These are phyloP conservation scores for Leptodactylus fuscus DNA, from an alignment of 2,113 vertebrate species.

Conservation along the genomic window DNA sequence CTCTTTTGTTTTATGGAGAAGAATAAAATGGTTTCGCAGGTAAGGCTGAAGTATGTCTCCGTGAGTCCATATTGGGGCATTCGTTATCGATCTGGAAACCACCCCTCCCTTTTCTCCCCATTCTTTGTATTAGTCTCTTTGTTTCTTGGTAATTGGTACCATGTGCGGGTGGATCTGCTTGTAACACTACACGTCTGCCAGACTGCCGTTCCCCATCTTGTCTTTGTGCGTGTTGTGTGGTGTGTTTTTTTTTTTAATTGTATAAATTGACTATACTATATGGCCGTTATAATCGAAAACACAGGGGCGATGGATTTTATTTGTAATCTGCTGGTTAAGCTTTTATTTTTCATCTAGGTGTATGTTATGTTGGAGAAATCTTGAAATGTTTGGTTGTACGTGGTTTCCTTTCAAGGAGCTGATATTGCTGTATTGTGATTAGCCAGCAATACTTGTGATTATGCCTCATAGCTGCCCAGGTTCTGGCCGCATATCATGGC, in stretches of 20 bases:
- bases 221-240: not conserved
- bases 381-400: too few relatives aligned
- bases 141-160: slow-evolving; percentile 53
- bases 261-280: not conserved
- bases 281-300: too few relatives aligned
- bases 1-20: slow-evolving; percentile 58
- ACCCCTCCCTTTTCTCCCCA: slow-evolving; percentile 1
- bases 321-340: too few relatives aligned
- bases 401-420: too few relatives aligned
- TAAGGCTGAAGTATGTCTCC: slow-evolving; percentile 30
- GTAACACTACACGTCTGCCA: not conserved
- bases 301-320: too few relatives aligned
- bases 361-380: too few relatives aligned
- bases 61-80: slow-evolving; percentile 24
- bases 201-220: not conserved
- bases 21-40: slow-evolving; percentile 59
- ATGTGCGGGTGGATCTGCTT: slow-evolving; percentile 10
- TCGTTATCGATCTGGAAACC: not conserved
- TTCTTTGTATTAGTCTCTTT: slow-evolving; percentile 38
- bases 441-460: too few relatives aligned
- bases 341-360: too few relatives aligned
- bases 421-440: too few relatives aligned
- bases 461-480: not conserved
- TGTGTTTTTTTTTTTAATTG: not conserved
- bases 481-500: not conserved